These are phyloP conservation scores for Anorthoa munda DNA, from an alignment of 2,888 invertebrate species.

Conservation along the genomic window DNA sequence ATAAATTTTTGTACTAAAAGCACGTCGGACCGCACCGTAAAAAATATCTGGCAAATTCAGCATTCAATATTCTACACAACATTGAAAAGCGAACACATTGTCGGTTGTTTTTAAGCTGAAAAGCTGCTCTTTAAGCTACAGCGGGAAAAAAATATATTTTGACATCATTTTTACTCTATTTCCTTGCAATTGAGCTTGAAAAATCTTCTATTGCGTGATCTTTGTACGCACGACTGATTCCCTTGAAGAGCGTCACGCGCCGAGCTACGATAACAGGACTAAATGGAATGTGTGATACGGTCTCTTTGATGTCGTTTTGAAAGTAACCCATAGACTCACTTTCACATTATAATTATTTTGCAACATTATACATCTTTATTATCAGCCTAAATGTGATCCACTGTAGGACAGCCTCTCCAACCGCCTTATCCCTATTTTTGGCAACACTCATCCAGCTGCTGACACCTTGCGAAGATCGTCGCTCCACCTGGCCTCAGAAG, in stretches of 20 bases:
- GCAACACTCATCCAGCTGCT: too few species aligned
- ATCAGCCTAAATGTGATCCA: too few species aligned
- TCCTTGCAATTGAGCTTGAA: conserved; percentile 1
- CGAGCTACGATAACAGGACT: conserved; percentile 4
- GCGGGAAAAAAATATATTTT: not conserved
- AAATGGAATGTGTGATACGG: conserved; percentile 3
- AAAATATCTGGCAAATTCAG: not conserved
- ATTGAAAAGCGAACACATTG: not conserved
- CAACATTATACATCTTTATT: too few species aligned
- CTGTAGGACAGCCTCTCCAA: too few species aligned
- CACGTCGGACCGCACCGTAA: not conserved
- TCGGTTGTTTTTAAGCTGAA: not conserved
- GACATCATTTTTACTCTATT: not conserved
- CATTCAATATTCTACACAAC: too few species aligned
- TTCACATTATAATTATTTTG: too few species aligned
- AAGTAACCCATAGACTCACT: too few species aligned
- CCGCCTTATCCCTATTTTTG: too few species aligned
- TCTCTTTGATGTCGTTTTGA: not conserved
- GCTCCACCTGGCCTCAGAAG: too few species aligned
- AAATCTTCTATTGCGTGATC: not conserved
- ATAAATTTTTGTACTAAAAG: not conserved
- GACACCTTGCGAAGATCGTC: too few species aligned
- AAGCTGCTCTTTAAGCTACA: not conserved
- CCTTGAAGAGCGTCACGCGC: conserved; percentile 4
- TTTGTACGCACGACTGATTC: conserved; percentile 14